Evolutionary conservation across 2,797 vertebrate genomes (phyloP), one percentile per base, ranked within the genome.

Genomic region (Remorina albescens): DNA sequence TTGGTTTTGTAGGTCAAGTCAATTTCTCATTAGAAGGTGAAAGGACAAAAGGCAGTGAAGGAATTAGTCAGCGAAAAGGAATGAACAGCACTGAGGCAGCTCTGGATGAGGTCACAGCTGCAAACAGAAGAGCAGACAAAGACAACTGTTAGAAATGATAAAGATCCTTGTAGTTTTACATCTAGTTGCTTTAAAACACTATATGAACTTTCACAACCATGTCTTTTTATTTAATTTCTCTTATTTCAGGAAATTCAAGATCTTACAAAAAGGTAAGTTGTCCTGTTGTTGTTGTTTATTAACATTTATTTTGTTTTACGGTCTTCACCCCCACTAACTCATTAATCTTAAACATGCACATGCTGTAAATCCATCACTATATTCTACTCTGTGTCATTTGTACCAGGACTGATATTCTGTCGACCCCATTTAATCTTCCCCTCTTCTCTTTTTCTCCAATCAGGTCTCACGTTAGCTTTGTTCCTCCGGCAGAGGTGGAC

Each of bases 161-260:
- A 25, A 42, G 56, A 1, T 26, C 11, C 21, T 54, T 15, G 15
- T 26, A 12, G 37, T 62, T 67, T 44, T 30, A 41, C 8, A 3
- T 28, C 13, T 16, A 21, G 50, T 32, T 4, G 9, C 56, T 75
- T 50, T 25, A 25, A 51, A 32, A n/a, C 8, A 12, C 44, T 77
- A 18, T 13, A n/a, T 8, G 10, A 5, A 32, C 6, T 10, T 37
- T 63, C 16, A 37, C 36, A 70, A 39, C 44, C 1, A 21, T 12
- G 30, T 51, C 49, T 73, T 28, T 1, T n/a, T 59, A 6, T 44
- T 47, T 21, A 54, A 15, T 72, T 81, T 89, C 57, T 85, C 39
- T 89, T 34, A 16, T 83, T 92, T 66, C 83, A 95, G 95, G 95
- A 95, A 79, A 94, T 95, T 80, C 91, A 94, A 89, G 95, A 93